Evolutionary conservation across 1,140 invertebrate genomes (phyloP).

Genomic region (Tetramorium parvispinum): DNA sequence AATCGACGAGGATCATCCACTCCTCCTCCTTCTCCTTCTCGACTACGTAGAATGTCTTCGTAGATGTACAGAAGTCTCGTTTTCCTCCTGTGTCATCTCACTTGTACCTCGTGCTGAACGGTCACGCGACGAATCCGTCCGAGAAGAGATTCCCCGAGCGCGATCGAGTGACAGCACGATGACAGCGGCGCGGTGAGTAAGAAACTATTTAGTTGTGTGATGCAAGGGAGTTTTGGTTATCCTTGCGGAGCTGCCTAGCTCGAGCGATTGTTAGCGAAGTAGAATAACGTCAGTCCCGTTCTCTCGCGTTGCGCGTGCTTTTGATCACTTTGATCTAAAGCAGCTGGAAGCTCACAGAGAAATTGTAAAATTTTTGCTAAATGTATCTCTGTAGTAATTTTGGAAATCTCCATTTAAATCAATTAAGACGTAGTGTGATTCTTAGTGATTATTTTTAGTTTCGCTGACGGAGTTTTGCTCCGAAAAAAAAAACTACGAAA

Average conservation of each 20-base stretch:
- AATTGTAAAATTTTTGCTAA: background rate
- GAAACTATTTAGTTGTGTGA: conserved; percentile 16
- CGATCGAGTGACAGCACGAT: conserved; percentile 29
- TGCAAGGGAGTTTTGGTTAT: background rate
- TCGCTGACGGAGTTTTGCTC: background rate
- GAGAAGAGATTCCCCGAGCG: conserved; percentile 9
- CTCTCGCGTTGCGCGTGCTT: conserved; percentile 22
- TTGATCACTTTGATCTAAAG: background rate
- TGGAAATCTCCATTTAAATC: background rate
- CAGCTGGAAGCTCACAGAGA: background rate
- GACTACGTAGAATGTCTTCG: conserved; percentile 11
- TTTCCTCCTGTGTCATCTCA: background rate
- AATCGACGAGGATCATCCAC: background rate
- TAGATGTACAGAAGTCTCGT: background rate
- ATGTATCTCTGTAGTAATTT: background rate
- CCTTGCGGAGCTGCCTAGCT: background rate
- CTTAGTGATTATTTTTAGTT: background rate
- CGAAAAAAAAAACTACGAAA: background rate
- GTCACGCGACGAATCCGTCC: conserved; percentile 4
- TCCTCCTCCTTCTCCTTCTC: too few species aligned
- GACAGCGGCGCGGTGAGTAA: conserved; percentile 44
- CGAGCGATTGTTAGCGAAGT: conserved; percentile 32
- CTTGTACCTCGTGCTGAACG: conserved; percentile 31
- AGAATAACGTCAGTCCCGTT: conserved; percentile 6
- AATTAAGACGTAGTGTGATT: background rate